A percentile compares a stretch with the other conserved stretches of the same genome.
phyloP scores from a whole-genome alignment of 1,140 invertebrate genomes.

The Lanistes nyassanus region DNA sequence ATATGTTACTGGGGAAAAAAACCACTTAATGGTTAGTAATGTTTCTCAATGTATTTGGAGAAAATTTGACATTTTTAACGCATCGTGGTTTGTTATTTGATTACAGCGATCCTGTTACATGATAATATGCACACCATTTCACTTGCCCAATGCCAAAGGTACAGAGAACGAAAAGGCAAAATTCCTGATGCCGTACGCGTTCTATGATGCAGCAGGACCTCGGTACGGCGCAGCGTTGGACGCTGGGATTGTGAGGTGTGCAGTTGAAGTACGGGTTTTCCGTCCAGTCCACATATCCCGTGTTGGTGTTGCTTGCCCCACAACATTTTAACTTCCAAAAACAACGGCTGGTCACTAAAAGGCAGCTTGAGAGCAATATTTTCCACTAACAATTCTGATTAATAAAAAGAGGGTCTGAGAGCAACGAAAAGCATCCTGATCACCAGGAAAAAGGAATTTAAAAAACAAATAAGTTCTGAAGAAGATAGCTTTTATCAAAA shows the following conservation, averaged over 20 bases:
- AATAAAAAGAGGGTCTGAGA: background rate
- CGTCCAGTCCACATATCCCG: slow-evolving; percentile 92
- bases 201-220: slow-evolving; percentile 85
- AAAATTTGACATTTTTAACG: no score
- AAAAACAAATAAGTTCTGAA: background rate
- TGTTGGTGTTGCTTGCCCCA: slow-evolving; percentile 79
- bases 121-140: background rate
- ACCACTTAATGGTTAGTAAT: background rate
- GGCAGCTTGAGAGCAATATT: background rate
- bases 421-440: background rate
- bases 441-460: background rate
- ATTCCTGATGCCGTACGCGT: slow-evolving; percentile 61
- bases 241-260: slow-evolving; percentile 62
- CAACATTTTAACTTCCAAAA: slow-evolving; percentile 86
- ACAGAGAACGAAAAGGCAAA: background rate
- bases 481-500: background rate
- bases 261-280: slow-evolving; percentile 94
- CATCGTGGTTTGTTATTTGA: no score
- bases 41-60: background rate
- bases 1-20: no score
- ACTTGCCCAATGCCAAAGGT: background rate
- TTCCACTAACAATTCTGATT: slow-evolving; percentile 5
- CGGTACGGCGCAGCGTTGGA: slow-evolving; percentile 90
- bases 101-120: no score
- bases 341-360: background rate